phyloP scores from a whole-genome alignment of 2,888 invertebrate species.

The Eristalis arbustorum region DNA sequence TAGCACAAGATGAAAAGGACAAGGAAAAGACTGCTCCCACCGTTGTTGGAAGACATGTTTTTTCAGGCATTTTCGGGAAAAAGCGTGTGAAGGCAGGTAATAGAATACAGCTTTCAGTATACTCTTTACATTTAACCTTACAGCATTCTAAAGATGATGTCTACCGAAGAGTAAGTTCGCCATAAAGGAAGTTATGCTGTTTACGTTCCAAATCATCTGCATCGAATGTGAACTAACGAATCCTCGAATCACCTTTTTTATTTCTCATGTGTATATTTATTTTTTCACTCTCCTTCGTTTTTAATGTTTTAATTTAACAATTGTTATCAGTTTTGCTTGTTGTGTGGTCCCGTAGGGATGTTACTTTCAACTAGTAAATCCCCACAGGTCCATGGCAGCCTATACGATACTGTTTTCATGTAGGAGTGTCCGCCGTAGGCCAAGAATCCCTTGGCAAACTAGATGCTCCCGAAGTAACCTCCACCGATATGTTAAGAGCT shows the following conservation, averaged over 20 bases:
- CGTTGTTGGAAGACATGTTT: slow-evolving; percentile 76
- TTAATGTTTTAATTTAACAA: slow-evolving; percentile 14
- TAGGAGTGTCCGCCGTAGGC: slow-evolving; percentile 85
- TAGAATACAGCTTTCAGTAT: background rate
- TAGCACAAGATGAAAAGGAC: slow-evolving; percentile 71
- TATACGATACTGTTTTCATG: slow-evolving; percentile 93
- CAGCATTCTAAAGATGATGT: slow-evolving; percentile 23
- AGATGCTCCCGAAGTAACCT: slow-evolving; percentile 84
- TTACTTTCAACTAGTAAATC: slow-evolving; percentile 79
- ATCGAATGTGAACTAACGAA: background rate
- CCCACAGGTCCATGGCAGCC: slow-evolving; percentile 78
- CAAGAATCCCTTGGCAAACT: slow-evolving; percentile 84
- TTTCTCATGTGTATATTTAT: slow-evolving; percentile 35
- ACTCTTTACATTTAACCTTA: slow-evolving; percentile 28
- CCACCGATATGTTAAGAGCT: slow-evolving; percentile 89
- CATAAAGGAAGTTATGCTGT: background rate
- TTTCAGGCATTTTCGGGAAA: slow-evolving; percentile 79
- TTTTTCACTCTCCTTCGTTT: slow-evolving; percentile 12
- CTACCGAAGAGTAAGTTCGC: slow-evolving; percentile 38
- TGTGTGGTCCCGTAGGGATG: slow-evolving; percentile 79
- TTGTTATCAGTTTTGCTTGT: slow-evolving; percentile 75
- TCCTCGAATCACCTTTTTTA: slow-evolving; percentile 10
- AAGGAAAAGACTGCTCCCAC: slow-evolving; percentile 76
- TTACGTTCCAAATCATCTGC: slow-evolving; percentile 5
- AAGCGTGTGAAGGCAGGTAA: slow-evolving; percentile 74